Evolutionary conservation across 2,113 vertebrate genomes (phyloP).

Genomic region (Athene noctua): DNA sequence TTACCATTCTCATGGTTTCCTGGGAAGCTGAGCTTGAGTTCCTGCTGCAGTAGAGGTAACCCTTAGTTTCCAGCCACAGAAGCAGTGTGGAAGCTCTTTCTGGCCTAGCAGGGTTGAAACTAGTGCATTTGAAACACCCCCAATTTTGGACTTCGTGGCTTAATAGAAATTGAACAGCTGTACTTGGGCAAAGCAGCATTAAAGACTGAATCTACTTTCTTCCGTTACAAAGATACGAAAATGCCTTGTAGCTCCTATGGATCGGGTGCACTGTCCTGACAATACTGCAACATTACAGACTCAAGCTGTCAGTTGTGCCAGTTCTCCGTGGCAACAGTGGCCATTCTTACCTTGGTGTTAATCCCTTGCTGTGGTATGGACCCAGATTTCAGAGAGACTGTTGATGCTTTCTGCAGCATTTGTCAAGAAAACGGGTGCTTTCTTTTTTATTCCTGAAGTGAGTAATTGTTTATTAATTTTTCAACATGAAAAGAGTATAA

Average conservation of each 20-base stretch:
- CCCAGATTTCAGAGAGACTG: neutral
- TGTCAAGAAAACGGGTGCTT: slow-evolving; percentile 35
- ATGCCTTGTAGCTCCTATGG: neutral
- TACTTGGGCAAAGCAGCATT: neutral
- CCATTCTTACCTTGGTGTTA: neutral
- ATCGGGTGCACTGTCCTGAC: neutral
- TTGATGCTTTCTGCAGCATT: slow-evolving; percentile 35
- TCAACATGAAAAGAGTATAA: slow-evolving; percentile 61
- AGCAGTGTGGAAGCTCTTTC: neutral
- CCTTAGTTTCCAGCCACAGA: neutral
- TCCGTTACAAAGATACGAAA: neutral
- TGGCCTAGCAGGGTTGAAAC: neutral
- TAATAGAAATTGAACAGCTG: neutral
- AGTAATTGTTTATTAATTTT: slow-evolving; percentile 70
- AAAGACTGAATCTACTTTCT: neutral
- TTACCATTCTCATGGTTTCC: neutral
- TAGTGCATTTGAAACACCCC: neutral
- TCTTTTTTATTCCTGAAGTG: slow-evolving; percentile 21
- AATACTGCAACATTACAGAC: neutral
- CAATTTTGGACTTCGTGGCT: neutral
- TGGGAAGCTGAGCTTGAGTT: neutral
- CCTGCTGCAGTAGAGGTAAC: neutral
- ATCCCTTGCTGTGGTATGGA: neutral
- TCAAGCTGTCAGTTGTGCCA: neutral
- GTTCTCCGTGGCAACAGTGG: neutral